Percentiles rank a stretch among this genome's conserved stretches.
Conservation (phyloP, 2,797 vertebrate species). For the Aphelocoma californica region DNA sequence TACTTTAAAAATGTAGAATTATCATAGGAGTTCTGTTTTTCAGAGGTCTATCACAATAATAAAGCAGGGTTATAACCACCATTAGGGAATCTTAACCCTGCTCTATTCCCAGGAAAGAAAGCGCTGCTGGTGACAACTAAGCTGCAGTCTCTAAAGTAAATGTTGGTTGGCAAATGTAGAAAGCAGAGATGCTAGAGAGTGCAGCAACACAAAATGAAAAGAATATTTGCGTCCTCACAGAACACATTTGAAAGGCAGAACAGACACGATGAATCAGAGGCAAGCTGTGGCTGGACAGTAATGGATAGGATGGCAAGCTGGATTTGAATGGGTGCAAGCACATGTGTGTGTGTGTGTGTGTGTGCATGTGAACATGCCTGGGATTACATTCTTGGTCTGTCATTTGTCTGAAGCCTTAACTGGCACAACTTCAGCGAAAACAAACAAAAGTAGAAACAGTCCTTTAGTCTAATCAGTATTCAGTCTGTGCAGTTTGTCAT, state of each 20-base stretch:
- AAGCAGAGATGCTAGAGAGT: neutral
- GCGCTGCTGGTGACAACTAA: neutral
- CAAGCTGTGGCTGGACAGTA: neutral
- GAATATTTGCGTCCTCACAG: neutral
- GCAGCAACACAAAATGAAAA: neutral
- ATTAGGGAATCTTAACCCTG: neutral
- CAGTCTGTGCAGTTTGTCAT: neutral
- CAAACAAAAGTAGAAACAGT: neutral
- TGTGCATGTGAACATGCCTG: rapidly evolving
- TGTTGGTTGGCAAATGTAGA: neutral
- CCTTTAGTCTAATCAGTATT: neutral
- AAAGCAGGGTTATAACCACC: neutral
- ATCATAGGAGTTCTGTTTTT: neutral
- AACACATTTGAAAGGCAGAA: neutral
- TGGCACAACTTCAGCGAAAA: neutral
- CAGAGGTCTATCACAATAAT: neutral
- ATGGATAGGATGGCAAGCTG: neutral
- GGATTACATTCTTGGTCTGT: neutral
- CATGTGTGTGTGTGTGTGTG: rapidly evolving
- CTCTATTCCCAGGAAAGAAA: neutral
- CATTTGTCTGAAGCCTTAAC: neutral
- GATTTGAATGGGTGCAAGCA: neutral
- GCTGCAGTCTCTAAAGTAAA: neutral
- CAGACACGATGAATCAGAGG: neutral
- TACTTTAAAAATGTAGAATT: neutral